These are phyloP conservation scores for Gnathonemus echidnorhynchus DNA, from an alignment of 2,113 vertebrate genomes.

Conservation along the genomic window DNA sequence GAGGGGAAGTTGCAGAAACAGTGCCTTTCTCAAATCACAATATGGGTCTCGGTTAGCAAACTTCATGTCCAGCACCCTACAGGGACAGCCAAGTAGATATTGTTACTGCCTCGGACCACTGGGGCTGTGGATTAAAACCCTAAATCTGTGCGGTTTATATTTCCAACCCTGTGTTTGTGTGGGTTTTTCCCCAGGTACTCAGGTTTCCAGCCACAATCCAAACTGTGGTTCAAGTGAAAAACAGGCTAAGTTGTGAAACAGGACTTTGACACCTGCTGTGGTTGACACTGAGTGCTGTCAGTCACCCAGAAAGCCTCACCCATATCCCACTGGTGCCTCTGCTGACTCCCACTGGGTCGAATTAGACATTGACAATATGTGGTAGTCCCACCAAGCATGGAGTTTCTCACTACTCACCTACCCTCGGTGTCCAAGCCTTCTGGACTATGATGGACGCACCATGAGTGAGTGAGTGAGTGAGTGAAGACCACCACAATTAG, in stretches of 20 bases:
- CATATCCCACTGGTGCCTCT: not conserved
- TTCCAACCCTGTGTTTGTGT: not conserved
- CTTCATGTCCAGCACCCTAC: not conserved
- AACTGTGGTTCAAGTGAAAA: not conserved
- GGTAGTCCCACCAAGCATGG: not conserved
- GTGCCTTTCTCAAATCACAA: not conserved
- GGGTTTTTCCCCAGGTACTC: not conserved
- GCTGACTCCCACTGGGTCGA: not conserved
- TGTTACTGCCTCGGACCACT: not conserved
- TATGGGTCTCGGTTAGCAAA: not conserved
- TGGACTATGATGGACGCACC: not conserved
- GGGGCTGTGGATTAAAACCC: not conserved
- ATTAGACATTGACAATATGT: not conserved
- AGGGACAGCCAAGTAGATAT: not conserved
- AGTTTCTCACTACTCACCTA: not conserved
- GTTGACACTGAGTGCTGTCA: not conserved
- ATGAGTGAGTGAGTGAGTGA: not conserved
- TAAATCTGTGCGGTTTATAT: not conserved
- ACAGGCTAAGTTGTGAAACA: not conserved
- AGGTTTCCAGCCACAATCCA: not conserved
- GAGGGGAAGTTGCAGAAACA: not conserved
- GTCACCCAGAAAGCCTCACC: not conserved
- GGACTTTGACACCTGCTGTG: not conserved
- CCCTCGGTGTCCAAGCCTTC: not conserved
- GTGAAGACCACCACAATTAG: not conserved